Evolutionary conservation across 1,140 invertebrate species (phyloP).

Genomic region (Tetragnatha versicolor): DNA sequence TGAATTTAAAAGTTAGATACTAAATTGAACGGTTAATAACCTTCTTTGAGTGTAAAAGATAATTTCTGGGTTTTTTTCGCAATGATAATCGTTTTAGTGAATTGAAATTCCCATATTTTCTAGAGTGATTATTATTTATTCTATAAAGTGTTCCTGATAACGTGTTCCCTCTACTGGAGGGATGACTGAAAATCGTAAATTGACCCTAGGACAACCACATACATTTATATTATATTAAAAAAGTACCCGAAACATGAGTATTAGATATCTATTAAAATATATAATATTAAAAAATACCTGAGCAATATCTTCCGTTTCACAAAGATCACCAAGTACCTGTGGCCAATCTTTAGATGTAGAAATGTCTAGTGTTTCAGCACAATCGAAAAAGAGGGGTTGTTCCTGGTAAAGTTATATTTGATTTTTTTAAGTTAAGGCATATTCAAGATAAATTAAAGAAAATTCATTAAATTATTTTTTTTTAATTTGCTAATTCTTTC

Average conservation of each 20-base stretch:
- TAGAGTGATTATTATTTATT: not conserved
- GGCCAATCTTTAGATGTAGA: not conserved
- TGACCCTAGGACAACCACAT: not conserved
- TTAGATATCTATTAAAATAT: not conserved
- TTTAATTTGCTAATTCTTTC: not conserved
- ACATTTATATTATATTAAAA: not conserved
- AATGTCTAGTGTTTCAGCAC: not conserved
- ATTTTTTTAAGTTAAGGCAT: not conserved
- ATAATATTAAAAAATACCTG: not conserved
- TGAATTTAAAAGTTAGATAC: too few relatives aligned
- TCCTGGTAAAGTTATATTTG: constrained; percentile 5
- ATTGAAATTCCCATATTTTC: too few relatives aligned
- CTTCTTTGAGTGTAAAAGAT: too few relatives aligned
- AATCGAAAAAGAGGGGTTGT: not conserved
- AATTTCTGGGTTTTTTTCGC: too few relatives aligned
- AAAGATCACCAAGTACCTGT: not conserved
- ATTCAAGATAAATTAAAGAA: not conserved
- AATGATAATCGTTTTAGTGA: too few relatives aligned
- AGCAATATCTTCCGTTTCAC: not conserved
- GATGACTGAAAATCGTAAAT: not conserved
- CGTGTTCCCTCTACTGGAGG: not conserved
- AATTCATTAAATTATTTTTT: not conserved
- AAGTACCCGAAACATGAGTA: not conserved
- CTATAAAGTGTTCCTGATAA: not conserved
- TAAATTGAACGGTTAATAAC: too few relatives aligned